These are phyloP conservation scores for Charanyca ferruginea DNA, from an alignment of 2,888 invertebrate genomes.

Conservation along the genomic window DNA sequence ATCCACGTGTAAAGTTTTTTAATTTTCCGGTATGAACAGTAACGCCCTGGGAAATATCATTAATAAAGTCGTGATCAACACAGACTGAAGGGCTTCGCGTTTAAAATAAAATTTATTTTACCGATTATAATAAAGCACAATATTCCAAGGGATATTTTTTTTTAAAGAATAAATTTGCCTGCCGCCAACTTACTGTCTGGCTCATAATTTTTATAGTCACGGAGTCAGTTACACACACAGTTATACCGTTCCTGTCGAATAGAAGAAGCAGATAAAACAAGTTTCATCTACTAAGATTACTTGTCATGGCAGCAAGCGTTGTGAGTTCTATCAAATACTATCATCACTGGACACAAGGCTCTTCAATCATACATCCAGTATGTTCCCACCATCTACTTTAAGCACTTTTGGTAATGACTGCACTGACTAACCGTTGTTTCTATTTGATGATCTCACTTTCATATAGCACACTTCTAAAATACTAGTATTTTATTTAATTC, in stretches of 20 bases:
- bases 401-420: no score
- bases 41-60: conserved; percentile 28
- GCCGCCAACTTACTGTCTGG: background rate
- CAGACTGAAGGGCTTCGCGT: conserved; percentile 1
- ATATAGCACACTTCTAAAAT: no score
- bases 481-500: no score
- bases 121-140: background rate
- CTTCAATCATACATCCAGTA: no score
- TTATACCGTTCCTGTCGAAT: no score
- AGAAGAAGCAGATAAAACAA: no score
- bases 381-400: no score
- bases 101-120: background rate
- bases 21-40: conserved; percentile 51
- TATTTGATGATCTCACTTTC: no score
- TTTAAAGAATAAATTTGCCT: background rate
- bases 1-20: conserved; percentile 41
- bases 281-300: no score
- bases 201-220: no score
- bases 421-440: no score
- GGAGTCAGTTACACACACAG: no score
- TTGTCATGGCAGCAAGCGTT: background rate
- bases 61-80: conserved; percentile 24
- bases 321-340: background rate
- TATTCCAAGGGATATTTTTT: background rate
- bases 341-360: background rate